A percentile compares a stretch with the other conserved stretches of the same genome.
phyloP scores from a whole-genome alignment of 2,797 vertebrate genomes.

The Sparidentex hasta region DNA sequence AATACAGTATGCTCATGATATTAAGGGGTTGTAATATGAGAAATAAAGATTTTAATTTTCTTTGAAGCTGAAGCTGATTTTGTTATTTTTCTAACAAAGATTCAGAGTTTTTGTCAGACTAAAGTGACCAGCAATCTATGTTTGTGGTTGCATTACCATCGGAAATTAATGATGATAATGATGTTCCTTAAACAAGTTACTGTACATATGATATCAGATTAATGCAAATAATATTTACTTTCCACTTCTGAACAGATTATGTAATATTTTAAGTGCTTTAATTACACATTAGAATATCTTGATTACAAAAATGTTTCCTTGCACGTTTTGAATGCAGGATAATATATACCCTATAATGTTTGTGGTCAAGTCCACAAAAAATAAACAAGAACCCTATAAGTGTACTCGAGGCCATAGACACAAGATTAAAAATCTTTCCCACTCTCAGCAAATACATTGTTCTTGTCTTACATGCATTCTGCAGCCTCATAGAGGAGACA shows the following conservation, averaged over 20 bases:
- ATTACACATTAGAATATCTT: neutral
- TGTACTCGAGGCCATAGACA: no score
- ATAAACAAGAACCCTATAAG: no score
- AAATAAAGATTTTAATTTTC: slow-evolving; percentile 57
- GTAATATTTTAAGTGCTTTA: neutral
- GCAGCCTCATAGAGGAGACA: no score
- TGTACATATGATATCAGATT: slow-evolving; percentile 8
- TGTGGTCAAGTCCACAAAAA: neutral
- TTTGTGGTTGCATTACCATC: no score
- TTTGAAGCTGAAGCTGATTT: slow-evolving; percentile 1
- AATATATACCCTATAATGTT: neutral
- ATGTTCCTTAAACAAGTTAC: neutral
- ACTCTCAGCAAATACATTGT: no score
- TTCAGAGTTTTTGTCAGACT: neutral
- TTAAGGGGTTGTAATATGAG: slow-evolving; percentile 33
- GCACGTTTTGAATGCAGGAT: neutral
- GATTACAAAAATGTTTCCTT: neutral
- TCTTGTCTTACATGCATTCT: no score
- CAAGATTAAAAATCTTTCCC: no score
- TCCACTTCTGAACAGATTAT: slow-evolving; percentile 3
- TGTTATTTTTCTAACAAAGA: slow-evolving; percentile 4
- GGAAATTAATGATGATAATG: neutral
- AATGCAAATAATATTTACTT: slow-evolving; percentile 21
- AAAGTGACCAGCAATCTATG: no score
- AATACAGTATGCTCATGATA: slow-evolving; percentile 31